Conservation (phyloP, 2,888 invertebrate species). For the Pristionchus mayeri region DNA sequence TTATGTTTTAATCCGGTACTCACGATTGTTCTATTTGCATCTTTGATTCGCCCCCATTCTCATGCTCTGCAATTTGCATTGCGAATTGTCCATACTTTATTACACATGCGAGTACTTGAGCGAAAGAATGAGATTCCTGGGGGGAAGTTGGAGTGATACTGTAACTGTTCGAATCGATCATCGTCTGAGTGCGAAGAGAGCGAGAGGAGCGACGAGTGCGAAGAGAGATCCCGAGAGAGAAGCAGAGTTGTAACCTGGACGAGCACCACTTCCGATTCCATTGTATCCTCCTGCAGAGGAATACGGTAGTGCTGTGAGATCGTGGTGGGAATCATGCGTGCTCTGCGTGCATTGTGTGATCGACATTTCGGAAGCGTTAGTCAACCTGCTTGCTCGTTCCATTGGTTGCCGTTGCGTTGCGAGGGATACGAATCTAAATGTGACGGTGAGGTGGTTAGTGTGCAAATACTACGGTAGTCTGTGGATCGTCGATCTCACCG, state of each 20-base stretch:
- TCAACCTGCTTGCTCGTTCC: constrained; percentile 10
- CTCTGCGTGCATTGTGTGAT: not conserved
- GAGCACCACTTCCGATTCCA: constrained; percentile 44
- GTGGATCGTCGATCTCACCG: not conserved
- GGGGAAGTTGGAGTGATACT: constrained; percentile 31
- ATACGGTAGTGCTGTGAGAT: not conserved
- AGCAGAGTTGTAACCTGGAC: constrained; percentile 31
- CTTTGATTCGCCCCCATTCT: too few species aligned
- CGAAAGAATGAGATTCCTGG: constrained; percentile 1
- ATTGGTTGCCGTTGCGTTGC: not conserved
- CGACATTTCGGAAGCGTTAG: constrained; percentile 1
- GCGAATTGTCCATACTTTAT: constrained; percentile 35
- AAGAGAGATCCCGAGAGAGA: constrained; percentile 5
- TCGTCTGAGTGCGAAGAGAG: not conserved
- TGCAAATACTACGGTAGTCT: not conserved
- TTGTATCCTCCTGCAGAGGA: constrained; percentile 3
- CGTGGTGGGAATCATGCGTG: not conserved
- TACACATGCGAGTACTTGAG: constrained; percentile 31
- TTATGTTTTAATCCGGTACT: not conserved
- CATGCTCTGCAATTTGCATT: not conserved
- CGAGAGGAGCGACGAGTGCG: constrained; percentile 11
- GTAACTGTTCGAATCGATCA: constrained; percentile 7
- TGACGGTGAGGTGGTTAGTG: not conserved
- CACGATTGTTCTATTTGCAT: not conserved
- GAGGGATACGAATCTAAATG: not conserved